A percentile compares a stretch with the other conserved stretches of the same genome.
These are phyloP conservation scores for Chrysotoxum bicinctum DNA, from an alignment of 2,888 invertebrate species.

Conservation along the genomic window DNA sequence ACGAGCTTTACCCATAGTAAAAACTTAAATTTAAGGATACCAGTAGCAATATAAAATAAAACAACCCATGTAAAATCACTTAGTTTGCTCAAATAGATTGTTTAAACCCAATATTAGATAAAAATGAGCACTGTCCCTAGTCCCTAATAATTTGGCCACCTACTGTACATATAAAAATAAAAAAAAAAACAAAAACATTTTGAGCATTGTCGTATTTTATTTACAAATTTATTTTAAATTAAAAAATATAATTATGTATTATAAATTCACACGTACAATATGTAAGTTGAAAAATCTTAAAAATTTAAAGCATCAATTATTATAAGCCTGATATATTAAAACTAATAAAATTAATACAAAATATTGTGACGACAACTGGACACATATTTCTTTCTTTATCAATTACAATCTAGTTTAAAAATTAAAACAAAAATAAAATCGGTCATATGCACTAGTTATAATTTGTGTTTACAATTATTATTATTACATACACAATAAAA, in stretches of 20 bases:
- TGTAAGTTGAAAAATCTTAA: background rate
- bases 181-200: background rate
- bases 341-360: background rate
- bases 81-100: too few relatives aligned
- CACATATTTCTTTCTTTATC: background rate
- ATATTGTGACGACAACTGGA: background rate
- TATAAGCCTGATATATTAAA: background rate
- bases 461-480: too few relatives aligned
- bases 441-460: background rate
- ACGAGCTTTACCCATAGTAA: too few relatives aligned
- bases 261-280: conserved; percentile 11
- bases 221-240: conserved; percentile 46
- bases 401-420: background rate
- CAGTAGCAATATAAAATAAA: too few relatives aligned
- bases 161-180: too few relatives aligned
- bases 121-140: too few relatives aligned
- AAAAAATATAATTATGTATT: background rate
- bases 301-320: background rate
- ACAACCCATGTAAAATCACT: too few relatives aligned
- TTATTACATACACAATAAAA: background rate
- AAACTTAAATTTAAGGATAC: too few relatives aligned
- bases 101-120: too few relatives aligned
- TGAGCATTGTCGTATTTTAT: conserved; percentile 39
- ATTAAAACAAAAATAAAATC: background rate
- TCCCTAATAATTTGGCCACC: too few relatives aligned